Evolutionary conservation across 1,140 invertebrate species (phyloP).

Genomic region (Musca vetustissima): DNA sequence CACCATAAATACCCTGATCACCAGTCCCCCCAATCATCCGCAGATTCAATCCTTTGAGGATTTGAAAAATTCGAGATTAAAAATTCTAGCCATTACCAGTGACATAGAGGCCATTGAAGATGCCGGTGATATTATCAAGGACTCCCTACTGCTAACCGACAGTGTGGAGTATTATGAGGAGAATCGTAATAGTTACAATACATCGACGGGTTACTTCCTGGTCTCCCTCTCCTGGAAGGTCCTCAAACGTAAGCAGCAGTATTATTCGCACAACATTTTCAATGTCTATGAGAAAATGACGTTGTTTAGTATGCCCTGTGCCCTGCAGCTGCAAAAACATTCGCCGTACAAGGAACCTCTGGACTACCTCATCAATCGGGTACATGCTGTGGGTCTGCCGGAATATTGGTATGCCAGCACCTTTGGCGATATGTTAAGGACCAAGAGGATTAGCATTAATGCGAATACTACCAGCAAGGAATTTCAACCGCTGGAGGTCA

Average conservation of each 20-base stretch:
- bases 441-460: no score
- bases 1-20: neutral
- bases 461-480: no score
- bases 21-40: neutral
- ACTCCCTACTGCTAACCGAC: neutral
- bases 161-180: neutral
- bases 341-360: neutral
- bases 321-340: neutral
- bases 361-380: neutral
- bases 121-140: neutral
- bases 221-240: constrained; percentile 23
- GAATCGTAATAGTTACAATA: neutral
- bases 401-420: neutral
- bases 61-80: neutral
- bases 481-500: no score
- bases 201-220: neutral
- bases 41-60: neutral
- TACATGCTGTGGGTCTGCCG: neutral
- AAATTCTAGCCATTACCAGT: neutral
- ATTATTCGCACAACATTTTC: constrained; percentile 27
- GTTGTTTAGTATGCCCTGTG: neutral
- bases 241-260: constrained; percentile 31
- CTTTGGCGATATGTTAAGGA: constrained; percentile 5
- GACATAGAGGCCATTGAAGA: neutral
- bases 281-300: constrained; percentile 7